Conservation (phyloP, 1,140 invertebrate genomes). For the Condylostylus longicornis region DNA sequence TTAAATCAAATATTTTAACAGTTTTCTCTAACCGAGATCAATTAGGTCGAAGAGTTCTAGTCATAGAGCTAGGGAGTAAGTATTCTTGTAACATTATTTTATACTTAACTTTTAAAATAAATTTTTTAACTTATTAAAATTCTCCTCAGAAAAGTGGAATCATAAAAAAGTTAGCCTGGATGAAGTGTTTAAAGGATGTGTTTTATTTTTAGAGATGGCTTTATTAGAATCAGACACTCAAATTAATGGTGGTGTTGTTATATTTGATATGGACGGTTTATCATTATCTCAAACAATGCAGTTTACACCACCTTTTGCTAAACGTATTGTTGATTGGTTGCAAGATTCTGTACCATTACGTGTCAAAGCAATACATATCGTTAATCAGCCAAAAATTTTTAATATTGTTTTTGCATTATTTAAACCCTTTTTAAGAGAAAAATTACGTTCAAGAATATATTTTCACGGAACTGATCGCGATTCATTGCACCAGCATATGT, state of each 20-base stretch:
- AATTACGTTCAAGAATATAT: constrained; percentile 54
- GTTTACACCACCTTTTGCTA: constrained; percentile 66
- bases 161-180: constrained; percentile 60
- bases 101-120: constrained; percentile 1
- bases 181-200: constrained; percentile 68
- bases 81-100: constrained; percentile 13
- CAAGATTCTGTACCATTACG: constrained; percentile 63
- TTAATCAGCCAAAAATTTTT: constrained; percentile 79
- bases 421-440: constrained; percentile 70
- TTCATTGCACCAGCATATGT: constrained; percentile 62
- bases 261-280: constrained; percentile 73
- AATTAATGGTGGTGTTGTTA: constrained; percentile 57
- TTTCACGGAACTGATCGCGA: constrained; percentile 73
- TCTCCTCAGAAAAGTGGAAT: constrained; percentile 59
- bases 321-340: constrained; percentile 64
- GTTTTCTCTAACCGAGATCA: constrained; percentile 63
- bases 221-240: constrained; percentile 64
- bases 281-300: constrained; percentile 65
- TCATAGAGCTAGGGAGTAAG: constrained; percentile 66
- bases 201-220: constrained; percentile 61
- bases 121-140: constrained; percentile 1
- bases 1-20: constrained; percentile 58
- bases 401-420: constrained; percentile 75
- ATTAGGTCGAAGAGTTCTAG: constrained; percentile 50
- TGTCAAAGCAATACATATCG: constrained; percentile 70